Percentiles rank a stretch among this genome's conserved stretches.
phyloP scores from a whole-genome alignment of 2,888 invertebrate species.

The Perizoma affinitatum region DNA sequence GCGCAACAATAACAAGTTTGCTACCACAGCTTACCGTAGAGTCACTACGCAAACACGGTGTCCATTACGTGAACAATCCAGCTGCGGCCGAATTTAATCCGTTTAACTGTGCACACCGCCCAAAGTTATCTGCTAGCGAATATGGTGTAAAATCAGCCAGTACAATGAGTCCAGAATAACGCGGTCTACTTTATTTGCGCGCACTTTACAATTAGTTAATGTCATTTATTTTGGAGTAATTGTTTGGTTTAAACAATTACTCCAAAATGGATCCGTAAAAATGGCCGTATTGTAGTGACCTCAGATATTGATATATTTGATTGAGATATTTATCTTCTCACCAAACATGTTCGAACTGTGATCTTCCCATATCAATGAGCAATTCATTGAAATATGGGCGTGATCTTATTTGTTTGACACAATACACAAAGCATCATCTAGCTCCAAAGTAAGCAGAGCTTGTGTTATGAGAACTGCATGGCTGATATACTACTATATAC shows the following conservation, averaged over 20 bases:
- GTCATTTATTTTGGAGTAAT: slow-evolving; percentile 42
- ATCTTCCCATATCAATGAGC: too few relatives aligned
- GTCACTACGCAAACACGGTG: slow-evolving; percentile 47
- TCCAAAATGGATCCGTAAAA: slow-evolving; percentile 3
- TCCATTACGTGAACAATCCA: slow-evolving; percentile 72
- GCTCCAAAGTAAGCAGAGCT: too few relatives aligned
- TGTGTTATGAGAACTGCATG: too few relatives aligned
- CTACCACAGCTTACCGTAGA: slow-evolving; percentile 35
- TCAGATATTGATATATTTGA: too few relatives aligned
- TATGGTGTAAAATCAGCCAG: slow-evolving; percentile 67
- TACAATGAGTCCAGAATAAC: slow-evolving; percentile 72
- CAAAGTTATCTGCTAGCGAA: slow-evolving; percentile 64
- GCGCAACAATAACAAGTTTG: slow-evolving; percentile 53
- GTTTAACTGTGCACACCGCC: slow-evolving; percentile 68
- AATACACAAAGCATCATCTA: too few relatives aligned
- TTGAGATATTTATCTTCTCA: too few relatives aligned
- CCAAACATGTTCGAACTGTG: too few relatives aligned
- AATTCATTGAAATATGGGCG: too few relatives aligned
- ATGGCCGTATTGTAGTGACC: not conserved
- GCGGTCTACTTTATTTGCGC: slow-evolving; percentile 51
- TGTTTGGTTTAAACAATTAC: slow-evolving; percentile 24
- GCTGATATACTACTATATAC: too few relatives aligned
- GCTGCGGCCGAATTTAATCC: slow-evolving; percentile 75
- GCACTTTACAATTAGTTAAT: slow-evolving; percentile 49
- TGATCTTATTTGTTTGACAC: too few relatives aligned